These are phyloP conservation scores for Prenolepis imparis DNA, from an alignment of 2,888 invertebrate species.

Conservation along the genomic window DNA sequence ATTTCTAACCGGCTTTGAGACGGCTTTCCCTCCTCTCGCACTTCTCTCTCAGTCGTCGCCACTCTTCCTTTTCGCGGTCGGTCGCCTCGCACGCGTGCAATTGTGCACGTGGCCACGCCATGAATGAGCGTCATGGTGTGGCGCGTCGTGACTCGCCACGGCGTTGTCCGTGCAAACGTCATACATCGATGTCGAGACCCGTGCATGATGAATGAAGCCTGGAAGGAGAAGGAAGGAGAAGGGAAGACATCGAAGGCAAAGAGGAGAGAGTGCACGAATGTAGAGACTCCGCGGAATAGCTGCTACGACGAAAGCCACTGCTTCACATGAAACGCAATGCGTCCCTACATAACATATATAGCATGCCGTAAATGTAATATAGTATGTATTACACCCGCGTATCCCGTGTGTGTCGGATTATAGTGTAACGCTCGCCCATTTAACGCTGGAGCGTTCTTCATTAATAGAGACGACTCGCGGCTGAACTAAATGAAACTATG, in stretches of 20 bases:
- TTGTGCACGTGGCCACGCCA: conserved; percentile 64
- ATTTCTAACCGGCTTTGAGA: conserved; percentile 70
- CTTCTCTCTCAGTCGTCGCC: background rate
- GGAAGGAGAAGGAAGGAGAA: conserved; percentile 41
- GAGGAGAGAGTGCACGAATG: conserved; percentile 3
- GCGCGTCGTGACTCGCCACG: conserved; percentile 56
- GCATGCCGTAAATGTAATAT: conserved; percentile 22
- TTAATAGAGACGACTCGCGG: conserved; percentile 11
- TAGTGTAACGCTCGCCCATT: background rate
- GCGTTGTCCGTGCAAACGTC: conserved; percentile 52
- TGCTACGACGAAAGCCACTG: background rate
- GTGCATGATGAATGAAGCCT: conserved; percentile 64
- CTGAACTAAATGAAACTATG: background rate
- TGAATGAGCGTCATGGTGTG: conserved; percentile 69
- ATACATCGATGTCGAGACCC: conserved; percentile 59
- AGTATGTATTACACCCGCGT: background rate
- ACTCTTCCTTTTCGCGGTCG: conserved; percentile 50
- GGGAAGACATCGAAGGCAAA: background rate
- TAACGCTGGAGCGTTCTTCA: conserved; percentile 12
- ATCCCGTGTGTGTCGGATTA: background rate
- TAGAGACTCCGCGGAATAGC: conserved; percentile 26
- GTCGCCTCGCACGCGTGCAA: conserved; percentile 56
- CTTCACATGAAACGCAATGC: conserved; percentile 33
- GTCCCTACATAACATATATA: background rate
- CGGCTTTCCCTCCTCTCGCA: conserved; percentile 48